Evolutionary conservation across 2,113 vertebrate genomes (phyloP).

Genomic region (Pimephales promelas): DNA sequence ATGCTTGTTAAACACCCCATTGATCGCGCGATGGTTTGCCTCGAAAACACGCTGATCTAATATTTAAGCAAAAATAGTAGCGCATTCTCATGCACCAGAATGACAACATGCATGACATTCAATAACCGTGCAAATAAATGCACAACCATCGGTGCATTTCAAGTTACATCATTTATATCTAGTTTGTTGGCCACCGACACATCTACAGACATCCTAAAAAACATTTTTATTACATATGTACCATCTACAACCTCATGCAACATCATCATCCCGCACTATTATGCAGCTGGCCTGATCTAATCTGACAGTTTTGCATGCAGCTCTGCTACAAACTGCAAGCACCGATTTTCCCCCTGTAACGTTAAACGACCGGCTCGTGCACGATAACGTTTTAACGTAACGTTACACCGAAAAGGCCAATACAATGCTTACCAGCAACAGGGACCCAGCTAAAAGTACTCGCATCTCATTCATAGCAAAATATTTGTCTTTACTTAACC

Average conservation of each 20-base stretch:
- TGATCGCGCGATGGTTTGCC: background rate
- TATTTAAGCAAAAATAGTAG: background rate
- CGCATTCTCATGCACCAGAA: background rate
- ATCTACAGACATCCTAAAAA: background rate
- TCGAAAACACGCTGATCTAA: background rate
- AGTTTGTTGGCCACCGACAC: background rate
- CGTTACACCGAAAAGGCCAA: background rate
- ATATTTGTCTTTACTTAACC: background rate
- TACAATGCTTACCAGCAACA: background rate
- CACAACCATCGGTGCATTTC: background rate
- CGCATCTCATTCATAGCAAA: background rate
- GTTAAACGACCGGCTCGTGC: slow-evolving; percentile 13
- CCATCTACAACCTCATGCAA: background rate
- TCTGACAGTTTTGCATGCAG: slow-evolving; percentile 20
- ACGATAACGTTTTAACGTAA: background rate
- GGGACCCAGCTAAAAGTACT: background rate
- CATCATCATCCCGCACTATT: background rate
- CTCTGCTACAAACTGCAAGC: slow-evolving; percentile 30
- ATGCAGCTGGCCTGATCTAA: slow-evolving; percentile 14
- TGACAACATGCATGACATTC: background rate
- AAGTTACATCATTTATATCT: background rate
- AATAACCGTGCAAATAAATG: background rate
- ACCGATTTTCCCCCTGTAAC: slow-evolving; percentile 49
- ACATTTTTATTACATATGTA: background rate
- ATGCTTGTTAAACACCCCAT: background rate